These are phyloP conservation scores for Acanthosoma haemorrhoidale DNA, from an alignment of 2,888 invertebrate genomes.

Conservation along the genomic window DNA sequence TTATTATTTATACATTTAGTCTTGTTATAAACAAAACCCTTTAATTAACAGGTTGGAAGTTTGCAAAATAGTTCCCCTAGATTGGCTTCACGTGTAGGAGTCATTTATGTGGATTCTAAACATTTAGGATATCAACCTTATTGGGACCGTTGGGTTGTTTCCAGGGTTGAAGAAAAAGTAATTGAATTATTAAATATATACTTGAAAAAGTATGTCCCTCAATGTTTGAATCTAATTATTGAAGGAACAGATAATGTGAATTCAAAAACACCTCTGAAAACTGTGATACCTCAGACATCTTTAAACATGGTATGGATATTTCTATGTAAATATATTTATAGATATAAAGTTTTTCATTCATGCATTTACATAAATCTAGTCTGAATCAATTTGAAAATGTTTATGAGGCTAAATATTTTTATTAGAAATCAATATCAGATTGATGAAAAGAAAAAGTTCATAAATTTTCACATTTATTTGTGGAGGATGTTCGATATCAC, in stretches of 20 bases:
- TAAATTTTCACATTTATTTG: no score
- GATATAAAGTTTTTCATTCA: neutral
- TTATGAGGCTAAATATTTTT: no score
- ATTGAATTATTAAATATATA: slow-evolving; percentile 52
- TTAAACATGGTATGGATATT: slow-evolving; percentile 66
- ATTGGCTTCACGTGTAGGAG: slow-evolving; percentile 85
- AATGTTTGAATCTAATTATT: slow-evolving; percentile 63
- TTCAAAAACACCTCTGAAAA: slow-evolving; percentile 53
- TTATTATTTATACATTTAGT: neutral
- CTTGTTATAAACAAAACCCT: neutral
- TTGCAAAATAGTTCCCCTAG: slow-evolving; percentile 87
- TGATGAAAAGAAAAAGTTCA: no score
- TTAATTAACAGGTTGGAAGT: slow-evolving; percentile 54
- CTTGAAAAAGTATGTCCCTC: slow-evolving; percentile 71
- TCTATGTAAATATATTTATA: neutral
- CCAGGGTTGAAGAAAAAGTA: slow-evolving; percentile 50
- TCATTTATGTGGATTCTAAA: slow-evolving; percentile 91
- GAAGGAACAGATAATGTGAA: slow-evolving; percentile 61
- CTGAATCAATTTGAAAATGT: no score
- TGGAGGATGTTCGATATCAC: no score
- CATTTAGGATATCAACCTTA: slow-evolving; percentile 80
- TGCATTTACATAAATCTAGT: neutral
- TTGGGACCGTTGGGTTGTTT: slow-evolving; percentile 76
- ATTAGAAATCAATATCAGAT: no score
- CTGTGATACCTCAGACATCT: slow-evolving; percentile 77